Base-by-base conservation (phyloP, 2,797 vertebrate species). In the Diceros bicornis region DNA sequence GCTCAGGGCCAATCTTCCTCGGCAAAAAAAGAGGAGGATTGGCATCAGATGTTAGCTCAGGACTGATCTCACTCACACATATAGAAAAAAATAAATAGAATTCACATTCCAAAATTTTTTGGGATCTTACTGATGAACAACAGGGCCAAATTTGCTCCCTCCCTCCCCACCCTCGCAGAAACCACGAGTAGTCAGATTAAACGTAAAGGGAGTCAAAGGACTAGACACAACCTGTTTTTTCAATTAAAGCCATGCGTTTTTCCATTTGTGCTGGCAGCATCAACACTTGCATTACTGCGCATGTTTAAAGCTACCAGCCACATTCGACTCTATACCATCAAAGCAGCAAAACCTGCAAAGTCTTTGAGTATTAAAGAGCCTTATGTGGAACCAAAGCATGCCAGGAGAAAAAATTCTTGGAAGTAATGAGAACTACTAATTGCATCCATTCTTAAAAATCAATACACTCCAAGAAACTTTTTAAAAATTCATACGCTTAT, bases 391-490 rank as follows among this genome's bases (percentile, higher is more conserved):
- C 50, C 57, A 90, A 74, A 74, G 57, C 57, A 86, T 32, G 44
- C 89, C 79, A 95, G n/a, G 74, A 93, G 68, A 95, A 95, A 95
- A 83, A 50, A 88, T 93, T 95, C 89, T 92, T 91, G 57, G 74
- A 94, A 93, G 57, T 97, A 91, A 81, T 91, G 50, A 96, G 79
- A 97, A 89, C 74, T 95, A 94, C 92, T 94, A 97, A 97, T 97
- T 98, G 71, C 29, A 87, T 75, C 66, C 83, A 93, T 97, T 97
- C 57, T 84, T 90, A 95, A 97, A 96, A 96, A 95, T 97, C 97
- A 97, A 96, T 95, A 97, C 59, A 83, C 64, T 96, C 86, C 52
- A 89, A 94, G 86, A 96, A 92, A 95, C 74, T 72, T 96, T 96
- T 96, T 20, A 34, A 87, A 98, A 97, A 91, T 93, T 79, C 59